phyloP scores from a whole-genome alignment of 1,140 invertebrate genomes.

The Ridgeia piscesae region DNA sequence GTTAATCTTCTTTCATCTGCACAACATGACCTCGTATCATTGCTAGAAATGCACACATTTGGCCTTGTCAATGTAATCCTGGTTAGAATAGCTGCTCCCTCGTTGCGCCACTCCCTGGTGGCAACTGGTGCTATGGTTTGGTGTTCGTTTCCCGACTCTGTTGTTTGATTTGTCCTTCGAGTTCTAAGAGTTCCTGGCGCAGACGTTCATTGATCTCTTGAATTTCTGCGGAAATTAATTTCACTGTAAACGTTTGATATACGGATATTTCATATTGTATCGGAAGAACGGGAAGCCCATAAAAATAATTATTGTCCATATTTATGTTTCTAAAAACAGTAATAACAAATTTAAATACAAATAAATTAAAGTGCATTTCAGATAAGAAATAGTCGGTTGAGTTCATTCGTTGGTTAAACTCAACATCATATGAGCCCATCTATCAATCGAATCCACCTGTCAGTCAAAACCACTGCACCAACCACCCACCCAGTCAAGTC shows the following conservation, averaged over 20 bases:
- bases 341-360: not conserved
- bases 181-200: constrained; percentile 12
- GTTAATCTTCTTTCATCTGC: not conserved
- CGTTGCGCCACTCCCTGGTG: not conserved
- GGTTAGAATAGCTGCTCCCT: not conserved
- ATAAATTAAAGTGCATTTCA: not conserved
- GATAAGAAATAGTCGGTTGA: not conserved
- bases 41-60: not conserved
- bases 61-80: not conserved
- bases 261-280: not conserved
- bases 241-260: not conserved
- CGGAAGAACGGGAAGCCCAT: not conserved
- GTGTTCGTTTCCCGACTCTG: not conserved
- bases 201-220: constrained; percentile 17
- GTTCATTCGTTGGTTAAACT: not conserved
- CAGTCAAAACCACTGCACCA: not conserved
- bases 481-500: not conserved
- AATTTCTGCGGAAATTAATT: not conserved
- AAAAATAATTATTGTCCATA: not conserved
- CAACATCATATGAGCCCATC: not conserved
- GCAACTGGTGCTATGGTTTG: not conserved
- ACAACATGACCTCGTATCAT: not conserved
- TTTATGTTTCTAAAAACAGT: not conserved
- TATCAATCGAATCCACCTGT: not conserved
- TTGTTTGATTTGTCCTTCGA: constrained; percentile 17